Conservation (phyloP, 2,113 vertebrate species). For the Chamaea fasciata region DNA sequence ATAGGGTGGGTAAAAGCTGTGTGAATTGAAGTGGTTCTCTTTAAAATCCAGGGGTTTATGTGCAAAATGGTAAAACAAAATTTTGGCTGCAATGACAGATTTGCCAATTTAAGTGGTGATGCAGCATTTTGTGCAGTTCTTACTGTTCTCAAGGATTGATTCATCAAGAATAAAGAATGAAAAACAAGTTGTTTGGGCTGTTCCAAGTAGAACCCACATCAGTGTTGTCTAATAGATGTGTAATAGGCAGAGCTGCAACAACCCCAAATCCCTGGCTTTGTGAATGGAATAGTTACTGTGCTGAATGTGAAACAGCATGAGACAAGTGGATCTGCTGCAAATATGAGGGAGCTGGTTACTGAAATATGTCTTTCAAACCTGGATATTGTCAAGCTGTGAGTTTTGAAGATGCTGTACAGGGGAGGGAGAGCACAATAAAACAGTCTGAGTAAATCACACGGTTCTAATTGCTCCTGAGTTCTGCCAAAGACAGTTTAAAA, state of each 20-base stretch:
- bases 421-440: background rate
- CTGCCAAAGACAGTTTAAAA: slow-evolving; percentile 21
- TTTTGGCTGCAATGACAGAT: background rate
- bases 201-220: background rate
- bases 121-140: background rate
- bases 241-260: background rate
- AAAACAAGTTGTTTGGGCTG: background rate
- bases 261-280: background rate
- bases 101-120: background rate
- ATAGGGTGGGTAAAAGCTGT: background rate
- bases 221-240: background rate
- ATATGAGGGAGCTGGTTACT: background rate
- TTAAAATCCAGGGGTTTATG: background rate
- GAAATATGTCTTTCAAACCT: background rate
- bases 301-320: background rate
- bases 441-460: background rate
- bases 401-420: background rate
- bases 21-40: background rate
- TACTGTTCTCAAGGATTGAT: background rate
- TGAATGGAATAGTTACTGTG: background rate
- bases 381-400: background rate
- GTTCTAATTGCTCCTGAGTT: slow-evolving; percentile 35
- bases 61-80: background rate
- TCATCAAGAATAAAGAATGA: background rate
- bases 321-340: background rate